Evolutionary conservation across 2,797 vertebrate genomes (phyloP).

Genomic region (Simalia tracyae): DNA sequence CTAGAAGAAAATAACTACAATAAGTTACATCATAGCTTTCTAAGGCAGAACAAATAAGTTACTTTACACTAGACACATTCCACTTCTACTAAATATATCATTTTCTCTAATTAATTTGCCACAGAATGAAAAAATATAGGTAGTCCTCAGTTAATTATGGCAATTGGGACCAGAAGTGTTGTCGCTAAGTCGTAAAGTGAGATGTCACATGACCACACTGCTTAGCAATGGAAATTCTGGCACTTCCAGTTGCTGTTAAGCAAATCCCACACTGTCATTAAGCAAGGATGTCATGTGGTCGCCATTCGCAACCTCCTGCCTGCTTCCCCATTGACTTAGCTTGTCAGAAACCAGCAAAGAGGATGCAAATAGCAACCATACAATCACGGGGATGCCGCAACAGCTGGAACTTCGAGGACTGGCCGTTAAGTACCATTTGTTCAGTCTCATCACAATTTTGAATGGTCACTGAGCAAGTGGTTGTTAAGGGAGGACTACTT

Average conservation of each 20-base stretch:
- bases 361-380: neutral
- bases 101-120: neutral
- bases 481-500: neutral
- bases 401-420: neutral
- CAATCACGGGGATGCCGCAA: neutral
- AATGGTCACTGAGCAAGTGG: neutral
- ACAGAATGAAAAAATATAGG: neutral
- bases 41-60: neutral
- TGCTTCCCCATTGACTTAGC: neutral
- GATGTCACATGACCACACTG: neutral
- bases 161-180: neutral
- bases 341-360: neutral
- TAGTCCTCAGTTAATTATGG: neutral
- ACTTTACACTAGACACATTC: neutral
- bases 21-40: neutral
- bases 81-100: neutral
- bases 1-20: slow-evolving; percentile 68
- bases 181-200: neutral
- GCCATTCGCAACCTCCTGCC: neutral
- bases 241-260: neutral
- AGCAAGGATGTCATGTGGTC: neutral
- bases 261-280: neutral
- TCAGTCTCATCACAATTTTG: neutral
- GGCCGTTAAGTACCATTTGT: neutral
- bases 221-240: neutral